phyloP scores from a whole-genome alignment of 1,140 invertebrate species.

The Anastrepha ludens region DNA sequence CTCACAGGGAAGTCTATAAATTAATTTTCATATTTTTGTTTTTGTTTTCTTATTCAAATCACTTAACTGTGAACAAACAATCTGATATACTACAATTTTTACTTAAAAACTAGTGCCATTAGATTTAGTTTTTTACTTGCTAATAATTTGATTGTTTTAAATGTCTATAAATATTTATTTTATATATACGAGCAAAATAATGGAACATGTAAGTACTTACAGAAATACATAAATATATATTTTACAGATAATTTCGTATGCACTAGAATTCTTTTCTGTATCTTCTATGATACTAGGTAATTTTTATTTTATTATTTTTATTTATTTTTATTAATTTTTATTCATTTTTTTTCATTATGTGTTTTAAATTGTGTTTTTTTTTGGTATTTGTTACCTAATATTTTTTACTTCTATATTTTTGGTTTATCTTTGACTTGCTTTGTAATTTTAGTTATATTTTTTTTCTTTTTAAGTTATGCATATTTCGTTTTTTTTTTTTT shows the following conservation, averaged over 20 bases:
- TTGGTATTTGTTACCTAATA: too few species aligned
- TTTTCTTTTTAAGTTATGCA: too few species aligned
- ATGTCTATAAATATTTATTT: background rate
- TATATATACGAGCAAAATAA: background rate
- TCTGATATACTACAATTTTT: background rate
- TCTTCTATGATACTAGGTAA: background rate
- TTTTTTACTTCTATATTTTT: too few species aligned
- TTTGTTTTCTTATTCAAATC: background rate
- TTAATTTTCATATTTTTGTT: background rate
- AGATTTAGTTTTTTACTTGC: background rate
- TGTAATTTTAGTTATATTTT: too few species aligned
- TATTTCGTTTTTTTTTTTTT: too few species aligned
- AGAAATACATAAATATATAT: background rate
- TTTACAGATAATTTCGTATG: background rate
- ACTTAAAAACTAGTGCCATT: background rate
- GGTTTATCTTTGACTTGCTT: too few species aligned
- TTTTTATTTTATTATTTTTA: background rate
- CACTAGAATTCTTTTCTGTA: background rate
- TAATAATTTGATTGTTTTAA: constrained; percentile 18
- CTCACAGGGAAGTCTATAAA: background rate
- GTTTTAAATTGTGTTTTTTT: too few species aligned
- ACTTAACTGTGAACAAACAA: background rate
- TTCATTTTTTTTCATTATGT: background rate
- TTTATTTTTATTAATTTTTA: background rate
- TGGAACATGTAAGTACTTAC: background rate